Percentiles rank a stretch among this genome's conserved stretches.
These are phyloP conservation scores for Chydorus sphaericus DNA, from an alignment of 2,888 invertebrate genomes.

Conservation along the genomic window DNA sequence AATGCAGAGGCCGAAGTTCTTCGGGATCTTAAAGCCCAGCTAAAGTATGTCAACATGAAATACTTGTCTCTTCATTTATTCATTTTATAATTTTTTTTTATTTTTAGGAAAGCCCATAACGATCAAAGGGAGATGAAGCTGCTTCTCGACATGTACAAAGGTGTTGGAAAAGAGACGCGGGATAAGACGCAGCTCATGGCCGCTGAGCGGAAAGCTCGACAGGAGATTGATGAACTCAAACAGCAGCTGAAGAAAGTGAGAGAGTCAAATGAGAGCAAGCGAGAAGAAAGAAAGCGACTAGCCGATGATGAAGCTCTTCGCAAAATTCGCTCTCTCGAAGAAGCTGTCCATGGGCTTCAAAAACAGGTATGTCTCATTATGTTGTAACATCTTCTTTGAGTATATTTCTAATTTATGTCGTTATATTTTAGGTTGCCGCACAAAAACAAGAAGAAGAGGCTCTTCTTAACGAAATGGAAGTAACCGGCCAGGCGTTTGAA, in stretches of 20 bases:
- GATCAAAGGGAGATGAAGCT: constrained; percentile 91
- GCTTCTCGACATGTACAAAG: constrained; percentile 90
- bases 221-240: constrained; percentile 76
- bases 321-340: constrained; percentile 87
- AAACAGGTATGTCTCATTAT: no score
- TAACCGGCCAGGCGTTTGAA: constrained; percentile 96
- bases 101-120: constrained; percentile 67
- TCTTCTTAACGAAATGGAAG: constrained; percentile 94
- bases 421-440: no score
- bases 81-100: constrained; percentile 7
- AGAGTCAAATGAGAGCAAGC: constrained; percentile 66
- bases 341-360: constrained; percentile 79
- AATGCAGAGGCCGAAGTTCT: constrained; percentile 55
- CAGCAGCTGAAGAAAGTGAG: constrained; percentile 74
- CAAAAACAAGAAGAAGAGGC: constrained; percentile 93
- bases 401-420: no score
- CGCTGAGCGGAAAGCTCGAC: constrained; percentile 75
- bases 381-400: no score
- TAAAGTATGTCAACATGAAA: constrained; percentile 52
- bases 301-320: constrained; percentile 89
- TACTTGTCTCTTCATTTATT: constrained; percentile 13
- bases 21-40: constrained; percentile 74
- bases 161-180: constrained; percentile 88
- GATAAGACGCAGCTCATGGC: constrained; percentile 95
- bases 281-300: constrained; percentile 74